Percentiles rank a stretch among this genome's conserved stretches.
phyloP scores from a whole-genome alignment of 2,797 vertebrate species.

The Hippoglossus hippoglossus region DNA sequence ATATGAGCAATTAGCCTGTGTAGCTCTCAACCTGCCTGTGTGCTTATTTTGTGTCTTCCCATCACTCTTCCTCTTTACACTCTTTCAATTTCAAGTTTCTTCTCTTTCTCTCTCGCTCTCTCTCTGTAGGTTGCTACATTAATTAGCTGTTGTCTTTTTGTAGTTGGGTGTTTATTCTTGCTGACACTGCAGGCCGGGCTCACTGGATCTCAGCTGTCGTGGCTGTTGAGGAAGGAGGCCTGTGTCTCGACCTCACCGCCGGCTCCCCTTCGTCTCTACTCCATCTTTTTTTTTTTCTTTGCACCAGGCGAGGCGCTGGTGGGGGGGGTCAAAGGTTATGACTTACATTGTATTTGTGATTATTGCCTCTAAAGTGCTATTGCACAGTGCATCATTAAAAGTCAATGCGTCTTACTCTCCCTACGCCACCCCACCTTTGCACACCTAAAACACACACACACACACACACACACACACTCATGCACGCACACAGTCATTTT shows the following conservation, averaged over 20 bases:
- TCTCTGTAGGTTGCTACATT: slow-evolving; percentile 37
- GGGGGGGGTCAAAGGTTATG: slow-evolving; percentile 61
- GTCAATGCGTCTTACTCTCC: slow-evolving; percentile 64
- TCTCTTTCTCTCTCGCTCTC: slow-evolving; percentile 29
- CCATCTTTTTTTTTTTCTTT: slow-evolving; percentile 13
- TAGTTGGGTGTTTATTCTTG: slow-evolving; percentile 24
- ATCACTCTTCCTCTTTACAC: slow-evolving; percentile 32
- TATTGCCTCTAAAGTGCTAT: slow-evolving; percentile 74
- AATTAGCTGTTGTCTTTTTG: slow-evolving; percentile 57
- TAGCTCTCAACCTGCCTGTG: slow-evolving; percentile 46
- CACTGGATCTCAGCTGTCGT: slow-evolving; percentile 37
- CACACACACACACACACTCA: slow-evolving; percentile 28
- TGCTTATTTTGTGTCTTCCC: slow-evolving; percentile 45
- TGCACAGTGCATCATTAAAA: slow-evolving; percentile 75
- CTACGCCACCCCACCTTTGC: slow-evolving; percentile 11
- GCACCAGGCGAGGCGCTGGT: neutral
- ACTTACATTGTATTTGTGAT: slow-evolving; percentile 72
- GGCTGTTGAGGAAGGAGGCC: slow-evolving; percentile 41
- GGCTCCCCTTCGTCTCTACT: slow-evolving; percentile 11
- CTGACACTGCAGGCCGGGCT: slow-evolving; percentile 43
- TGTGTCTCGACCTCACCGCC: slow-evolving; percentile 29
- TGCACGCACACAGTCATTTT: slow-evolving; percentile 57
- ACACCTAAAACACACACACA: slow-evolving; percentile 47
- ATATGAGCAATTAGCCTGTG: slow-evolving; percentile 71
- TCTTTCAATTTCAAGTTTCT: slow-evolving; percentile 18